Base-by-base conservation (phyloP, 2,888 invertebrate species). In the Drosophila demipolita region DNA sequence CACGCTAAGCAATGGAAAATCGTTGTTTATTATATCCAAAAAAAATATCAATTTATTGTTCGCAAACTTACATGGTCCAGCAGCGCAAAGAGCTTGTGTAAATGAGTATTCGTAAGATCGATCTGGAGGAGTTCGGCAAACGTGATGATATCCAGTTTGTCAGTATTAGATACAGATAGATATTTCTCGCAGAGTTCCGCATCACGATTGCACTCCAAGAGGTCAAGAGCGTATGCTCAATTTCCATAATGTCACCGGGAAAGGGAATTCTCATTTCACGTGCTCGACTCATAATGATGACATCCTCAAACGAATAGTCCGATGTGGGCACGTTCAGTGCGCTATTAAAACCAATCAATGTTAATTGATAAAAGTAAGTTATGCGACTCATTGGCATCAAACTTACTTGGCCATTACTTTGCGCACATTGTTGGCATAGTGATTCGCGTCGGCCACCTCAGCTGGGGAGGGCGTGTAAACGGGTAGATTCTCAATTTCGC, bases 221-320 rank as follows among this genome's bases (percentile, higher is more conserved):
- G 91, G 97, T 97, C 96, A 15, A 98, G 94, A 97, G 94, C n/a
- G 97, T 93, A 83, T 97, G 97, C 88, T 95, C 95, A 69, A 97
- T 96, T 92, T 98, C 97, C 17, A 98, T 95, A 54, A 96, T 94
- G 29, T 95, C 95, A 4, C 96, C 94, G 0, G 96, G 96, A 78
- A 95, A 95, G 0, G 97, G 97, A 36, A 98, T 94, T 82, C 97
- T 96, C 89, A 98, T 95, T 84, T 96, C 96, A 91, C 96, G 96
- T n/a, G 98, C 98, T 84, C 96, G 95, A 61, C 95, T 95, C 94
- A 98, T 97, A 71, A 98, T 94, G 50, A 96, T 95, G 83, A 98
- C 98, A 93, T 98, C 98, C 91, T 98, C 98, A 92, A 97, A 98
- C 0, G 98, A 97, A 93, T 98, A 98, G 93, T 99, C 98, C 50